These are phyloP conservation scores for Phyllotreta striolata DNA, from an alignment of 2,888 invertebrate genomes.

Conservation along the genomic window DNA sequence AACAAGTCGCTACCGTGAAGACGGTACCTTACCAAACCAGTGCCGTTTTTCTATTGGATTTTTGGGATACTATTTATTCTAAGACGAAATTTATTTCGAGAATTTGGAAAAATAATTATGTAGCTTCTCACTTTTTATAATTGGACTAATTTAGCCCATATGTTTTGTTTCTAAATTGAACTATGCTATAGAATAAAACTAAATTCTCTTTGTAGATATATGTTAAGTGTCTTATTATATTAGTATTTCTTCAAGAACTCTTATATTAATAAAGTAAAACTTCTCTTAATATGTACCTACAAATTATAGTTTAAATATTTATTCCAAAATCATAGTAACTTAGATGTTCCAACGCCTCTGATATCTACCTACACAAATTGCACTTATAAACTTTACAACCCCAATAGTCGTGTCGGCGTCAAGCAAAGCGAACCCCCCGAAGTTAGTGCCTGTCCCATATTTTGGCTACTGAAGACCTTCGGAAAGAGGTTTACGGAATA, in stretches of 20 bases:
- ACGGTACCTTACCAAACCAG: conserved; percentile 21
- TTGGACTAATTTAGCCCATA: no score
- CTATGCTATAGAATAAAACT: no score
- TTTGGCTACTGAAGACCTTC: conserved; percentile 37
- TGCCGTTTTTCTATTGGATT: conserved; percentile 12
- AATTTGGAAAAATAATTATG: no score
- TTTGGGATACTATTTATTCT: not conserved
- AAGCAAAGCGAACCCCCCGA: conserved; percentile 28
- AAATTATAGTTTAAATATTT: no score
- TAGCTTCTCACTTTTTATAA: no score
- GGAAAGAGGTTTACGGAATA: conserved; percentile 33
- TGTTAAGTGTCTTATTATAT: no score
- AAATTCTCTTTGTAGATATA: no score
- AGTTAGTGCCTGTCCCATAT: conserved; percentile 28
- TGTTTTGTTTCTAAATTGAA: no score
- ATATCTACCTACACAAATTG: not conserved
- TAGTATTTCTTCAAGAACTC: no score
- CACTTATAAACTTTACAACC: conserved; percentile 27
- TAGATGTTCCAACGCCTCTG: conserved; percentile 8
- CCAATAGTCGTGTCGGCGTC: conserved; percentile 26
- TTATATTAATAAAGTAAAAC: no score
- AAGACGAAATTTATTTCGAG: not conserved
- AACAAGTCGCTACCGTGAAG: conserved; percentile 42
- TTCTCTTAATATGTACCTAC: no score
- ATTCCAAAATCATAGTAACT: no score